phyloP scores from a whole-genome alignment of 1,140 invertebrate genomes.

The Microplitis demolitor region DNA sequence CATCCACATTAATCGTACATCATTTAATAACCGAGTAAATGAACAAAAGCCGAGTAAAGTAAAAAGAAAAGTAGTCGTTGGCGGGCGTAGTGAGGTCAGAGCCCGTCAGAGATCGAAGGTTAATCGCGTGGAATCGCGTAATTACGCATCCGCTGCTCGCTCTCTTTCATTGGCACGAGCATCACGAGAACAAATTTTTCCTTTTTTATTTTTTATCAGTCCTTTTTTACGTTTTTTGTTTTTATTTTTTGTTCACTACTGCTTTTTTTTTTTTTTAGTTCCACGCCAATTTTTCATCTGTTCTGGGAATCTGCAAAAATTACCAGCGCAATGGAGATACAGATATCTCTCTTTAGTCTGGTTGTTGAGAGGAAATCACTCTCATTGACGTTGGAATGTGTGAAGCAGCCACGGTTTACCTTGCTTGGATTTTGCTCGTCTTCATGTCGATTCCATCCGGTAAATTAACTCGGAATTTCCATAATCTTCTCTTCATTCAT shows the following conservation, averaged over 20 bases:
- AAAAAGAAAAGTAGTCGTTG: constrained; percentile 1
- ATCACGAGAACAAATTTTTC: background rate
- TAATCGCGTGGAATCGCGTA: constrained; percentile 17
- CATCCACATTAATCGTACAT: background rate
- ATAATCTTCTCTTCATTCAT: background rate
- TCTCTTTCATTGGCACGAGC: constrained; percentile 1
- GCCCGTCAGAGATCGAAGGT: background rate
- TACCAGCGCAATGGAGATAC: background rate
- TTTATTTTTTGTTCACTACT: background rate
- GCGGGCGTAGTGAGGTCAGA: background rate
- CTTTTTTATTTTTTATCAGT: background rate
- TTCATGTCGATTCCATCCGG: constrained; percentile 9
- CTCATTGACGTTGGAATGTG: background rate
- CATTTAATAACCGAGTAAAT: constrained; percentile 2
- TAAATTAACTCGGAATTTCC: constrained; percentile 12
- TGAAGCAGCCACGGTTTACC: constrained; percentile 7
- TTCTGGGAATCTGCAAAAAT: background rate
- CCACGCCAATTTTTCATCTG: background rate
- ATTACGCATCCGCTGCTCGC: constrained; percentile 9
- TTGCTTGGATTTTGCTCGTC: constrained; percentile 8
- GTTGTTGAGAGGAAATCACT: background rate
- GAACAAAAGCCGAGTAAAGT: background rate
- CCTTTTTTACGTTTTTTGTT: background rate
- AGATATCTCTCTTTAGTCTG: background rate
- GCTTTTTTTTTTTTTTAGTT: too few species aligned